Conservation (phyloP, 1,140 invertebrate species). For the Conopomorpha cramerella region DNA sequence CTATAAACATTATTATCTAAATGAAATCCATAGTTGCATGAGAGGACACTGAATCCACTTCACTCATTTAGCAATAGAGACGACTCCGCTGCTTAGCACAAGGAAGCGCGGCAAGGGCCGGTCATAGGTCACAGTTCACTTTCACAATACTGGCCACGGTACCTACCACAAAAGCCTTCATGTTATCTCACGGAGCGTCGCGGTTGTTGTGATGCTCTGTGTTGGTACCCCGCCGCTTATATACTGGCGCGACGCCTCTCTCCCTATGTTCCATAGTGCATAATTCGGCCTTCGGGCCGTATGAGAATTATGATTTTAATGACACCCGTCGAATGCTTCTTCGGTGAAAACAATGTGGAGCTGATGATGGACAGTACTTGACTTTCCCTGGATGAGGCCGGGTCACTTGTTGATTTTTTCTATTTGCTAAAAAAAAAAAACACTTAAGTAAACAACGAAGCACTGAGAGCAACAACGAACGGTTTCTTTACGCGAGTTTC, state of each 20-base stretch:
- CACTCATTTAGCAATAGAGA: no score
- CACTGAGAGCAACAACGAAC: no score
- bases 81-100: constrained; percentile 1
- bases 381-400: no score
- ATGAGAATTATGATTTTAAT: constrained; percentile 59
- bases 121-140: constrained; percentile 42
- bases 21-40: no score
- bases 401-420: no score
- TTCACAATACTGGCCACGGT: constrained; percentile 42
- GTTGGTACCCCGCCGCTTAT: constrained; percentile 34
- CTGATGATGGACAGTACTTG: constrained; percentile 17
- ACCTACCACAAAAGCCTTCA: constrained; percentile 60
- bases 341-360: constrained; percentile 51
- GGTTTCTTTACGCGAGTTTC: no score
- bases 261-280: constrained; percentile 46
- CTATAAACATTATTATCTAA: no score
- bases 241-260: constrained; percentile 47
- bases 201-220: constrained; percentile 52
- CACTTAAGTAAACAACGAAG: no score
- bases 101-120: constrained; percentile 23
- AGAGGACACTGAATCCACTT: no score
- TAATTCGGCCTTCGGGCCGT: constrained; percentile 53
- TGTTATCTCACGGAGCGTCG: constrained; percentile 53
- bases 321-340: constrained; percentile 46
- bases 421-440: no score